Conservation (phyloP, 2,888 invertebrate genomes). For the Steinernema carpocapsae region DNA sequence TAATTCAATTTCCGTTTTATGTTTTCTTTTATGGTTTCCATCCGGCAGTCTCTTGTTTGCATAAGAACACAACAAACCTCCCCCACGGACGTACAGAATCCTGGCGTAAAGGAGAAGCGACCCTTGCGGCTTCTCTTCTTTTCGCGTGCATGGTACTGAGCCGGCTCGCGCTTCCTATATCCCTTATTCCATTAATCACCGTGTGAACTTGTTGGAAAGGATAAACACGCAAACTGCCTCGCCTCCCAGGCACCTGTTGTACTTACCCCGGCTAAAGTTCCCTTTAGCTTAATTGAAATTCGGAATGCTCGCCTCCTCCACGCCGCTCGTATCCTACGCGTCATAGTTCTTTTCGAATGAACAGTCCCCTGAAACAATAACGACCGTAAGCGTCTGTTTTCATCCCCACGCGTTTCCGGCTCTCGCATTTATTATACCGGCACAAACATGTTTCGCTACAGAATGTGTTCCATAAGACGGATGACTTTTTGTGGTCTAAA, state of each 20-base stretch:
- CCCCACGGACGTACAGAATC: neutral
- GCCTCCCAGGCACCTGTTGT: neutral
- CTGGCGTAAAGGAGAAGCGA: neutral
- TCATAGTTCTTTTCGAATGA: too few species aligned
- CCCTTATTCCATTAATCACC: neutral
- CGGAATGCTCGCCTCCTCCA: neutral
- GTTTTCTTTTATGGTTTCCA: constrained; percentile 3
- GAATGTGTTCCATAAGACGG: too few species aligned
- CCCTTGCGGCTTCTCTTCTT: neutral
- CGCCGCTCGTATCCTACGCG: too few species aligned
- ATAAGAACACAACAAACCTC: neutral
- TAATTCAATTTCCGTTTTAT: constrained; percentile 14
- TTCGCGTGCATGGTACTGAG: neutral
- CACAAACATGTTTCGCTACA: too few species aligned
- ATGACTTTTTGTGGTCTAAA: too few species aligned
- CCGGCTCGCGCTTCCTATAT: neutral
- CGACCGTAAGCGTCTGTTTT: too few species aligned
- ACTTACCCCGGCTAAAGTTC: neutral
- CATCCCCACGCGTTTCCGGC: too few species aligned
- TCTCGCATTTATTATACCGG: too few species aligned
- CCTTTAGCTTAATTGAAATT: neutral
- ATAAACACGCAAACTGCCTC: neutral
- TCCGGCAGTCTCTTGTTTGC: neutral
- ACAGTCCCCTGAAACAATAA: too few species aligned
- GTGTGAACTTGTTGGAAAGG: constrained; percentile 1